phyloP scores from a whole-genome alignment of 2,797 vertebrate species.

The Paratrypauchen microcephalus region DNA sequence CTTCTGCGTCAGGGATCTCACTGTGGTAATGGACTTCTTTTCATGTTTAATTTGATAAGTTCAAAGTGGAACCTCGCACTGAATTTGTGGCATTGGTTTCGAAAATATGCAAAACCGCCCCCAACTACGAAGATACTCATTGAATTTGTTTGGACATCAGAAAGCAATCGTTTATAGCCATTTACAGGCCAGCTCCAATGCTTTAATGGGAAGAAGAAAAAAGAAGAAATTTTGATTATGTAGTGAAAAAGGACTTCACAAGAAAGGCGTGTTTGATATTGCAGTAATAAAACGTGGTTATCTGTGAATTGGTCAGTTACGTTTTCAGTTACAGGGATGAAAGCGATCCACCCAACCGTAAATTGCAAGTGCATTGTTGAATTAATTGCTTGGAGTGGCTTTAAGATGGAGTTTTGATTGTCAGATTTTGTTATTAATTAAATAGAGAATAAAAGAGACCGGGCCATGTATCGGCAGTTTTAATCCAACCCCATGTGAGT shows the following conservation, averaged over 20 bases:
- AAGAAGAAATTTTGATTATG: not conserved
- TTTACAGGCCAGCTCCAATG: slow-evolving; percentile 47
- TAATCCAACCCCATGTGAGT: not conserved
- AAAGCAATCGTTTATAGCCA: slow-evolving; percentile 73
- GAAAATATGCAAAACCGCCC: slow-evolving; percentile 77
- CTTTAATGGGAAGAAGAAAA: not conserved
- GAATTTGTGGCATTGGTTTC: slow-evolving; percentile 81
- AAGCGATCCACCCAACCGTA: not conserved
- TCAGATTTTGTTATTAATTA: not conserved
- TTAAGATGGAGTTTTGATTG: slow-evolving; percentile 1
- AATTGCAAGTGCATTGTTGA: not conserved
- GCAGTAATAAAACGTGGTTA: not conserved
- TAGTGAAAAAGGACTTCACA: not conserved
- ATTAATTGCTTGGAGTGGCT: slow-evolving; percentile 5
- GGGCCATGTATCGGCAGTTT: not conserved
- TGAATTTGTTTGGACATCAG: slow-evolving; percentile 75
- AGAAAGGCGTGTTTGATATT: not conserved
- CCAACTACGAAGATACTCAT: slow-evolving; percentile 77
- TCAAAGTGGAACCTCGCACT: slow-evolving; percentile 72
- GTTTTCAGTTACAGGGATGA: not conserved
- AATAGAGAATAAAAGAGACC: not conserved
- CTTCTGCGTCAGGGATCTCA: slow-evolving; percentile 59
- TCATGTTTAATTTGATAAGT: slow-evolving; percentile 55
- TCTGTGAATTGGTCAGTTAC: not conserved
- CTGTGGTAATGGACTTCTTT: slow-evolving; percentile 61